These are phyloP conservation scores for Lasiommata megera DNA, from an alignment of 2,888 invertebrate genomes.

Conservation along the genomic window DNA sequence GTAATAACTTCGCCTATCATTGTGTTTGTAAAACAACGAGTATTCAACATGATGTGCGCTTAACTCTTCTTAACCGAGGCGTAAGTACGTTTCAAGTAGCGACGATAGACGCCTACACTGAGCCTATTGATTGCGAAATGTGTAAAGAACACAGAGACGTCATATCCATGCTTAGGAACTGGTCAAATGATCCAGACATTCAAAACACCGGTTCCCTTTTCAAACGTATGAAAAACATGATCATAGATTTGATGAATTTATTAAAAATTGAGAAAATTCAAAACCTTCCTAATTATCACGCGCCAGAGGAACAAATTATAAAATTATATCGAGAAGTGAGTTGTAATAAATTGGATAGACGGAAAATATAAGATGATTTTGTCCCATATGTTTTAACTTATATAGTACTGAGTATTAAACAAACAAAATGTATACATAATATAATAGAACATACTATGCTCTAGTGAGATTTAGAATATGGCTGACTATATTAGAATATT, in stretches of 20 bases:
- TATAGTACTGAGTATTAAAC: background rate
- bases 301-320: slow-evolving; percentile 37
- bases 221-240: slow-evolving; percentile 36
- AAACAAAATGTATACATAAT: no score
- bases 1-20: slow-evolving; percentile 28
- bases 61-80: slow-evolving; percentile 38
- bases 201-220: slow-evolving; percentile 21
- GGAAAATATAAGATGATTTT: background rate
- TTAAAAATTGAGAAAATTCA: slow-evolving; percentile 56
- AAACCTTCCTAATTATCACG: slow-evolving; percentile 41
- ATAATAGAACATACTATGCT: no score
- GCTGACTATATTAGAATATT: no score
- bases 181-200: slow-evolving; percentile 31
- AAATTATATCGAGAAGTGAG: slow-evolving; percentile 47
- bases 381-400: background rate
- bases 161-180: slow-evolving; percentile 43
- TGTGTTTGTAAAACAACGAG: slow-evolving; percentile 47
- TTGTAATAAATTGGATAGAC: slow-evolving; percentile 27
- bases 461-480: no score
- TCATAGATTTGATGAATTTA: slow-evolving; percentile 38
- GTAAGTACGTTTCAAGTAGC: slow-evolving; percentile 33
- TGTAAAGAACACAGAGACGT: slow-evolving; percentile 51
- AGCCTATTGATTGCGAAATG: slow-evolving; percentile 38
- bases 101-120: slow-evolving; percentile 43
- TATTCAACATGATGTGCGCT: slow-evolving; percentile 18